Evolutionary conservation across 2,888 invertebrate species (phyloP).

Genomic region (Drosophila limbata): DNA sequence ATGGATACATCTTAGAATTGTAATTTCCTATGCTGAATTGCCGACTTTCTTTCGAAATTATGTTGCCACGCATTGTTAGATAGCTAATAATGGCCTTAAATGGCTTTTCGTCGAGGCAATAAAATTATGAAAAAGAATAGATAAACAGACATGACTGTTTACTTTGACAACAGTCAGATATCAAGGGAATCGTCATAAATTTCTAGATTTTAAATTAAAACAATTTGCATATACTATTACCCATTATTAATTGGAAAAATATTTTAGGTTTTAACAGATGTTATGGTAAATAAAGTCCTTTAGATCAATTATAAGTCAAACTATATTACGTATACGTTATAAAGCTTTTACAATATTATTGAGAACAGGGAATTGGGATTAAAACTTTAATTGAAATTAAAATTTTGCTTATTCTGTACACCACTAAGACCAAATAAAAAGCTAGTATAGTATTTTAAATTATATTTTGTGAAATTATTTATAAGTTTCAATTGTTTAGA

Average conservation of each 20-base stretch:
- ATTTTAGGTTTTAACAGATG: not conserved
- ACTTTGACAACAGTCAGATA: not conserved
- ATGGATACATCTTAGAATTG: constrained; percentile 10
- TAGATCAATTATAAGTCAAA: not conserved
- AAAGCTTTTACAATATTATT: no score
- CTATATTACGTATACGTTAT: not conserved
- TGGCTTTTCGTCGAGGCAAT: constrained; percentile 14
- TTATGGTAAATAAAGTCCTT: not conserved
- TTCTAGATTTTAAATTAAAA: not conserved
- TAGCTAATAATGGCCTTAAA: constrained; percentile 15
- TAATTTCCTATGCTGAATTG: constrained; percentile 34
- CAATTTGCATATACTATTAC: not conserved
- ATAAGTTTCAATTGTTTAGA: no score
- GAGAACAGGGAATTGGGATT: no score
- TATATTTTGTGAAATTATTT: no score
- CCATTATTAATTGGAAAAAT: not conserved
- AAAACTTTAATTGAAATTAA: no score
- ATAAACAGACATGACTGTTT: not conserved
- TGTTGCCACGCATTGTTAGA: constrained; percentile 7
- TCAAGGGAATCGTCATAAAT: not conserved
- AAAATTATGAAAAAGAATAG: constrained; percentile 13
- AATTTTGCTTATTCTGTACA: no score
- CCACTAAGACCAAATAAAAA: no score
- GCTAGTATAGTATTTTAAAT: no score
- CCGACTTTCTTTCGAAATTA: constrained; percentile 9